Conservation (phyloP, 2,888 invertebrate genomes). For the Nyleta sp. region DNA sequence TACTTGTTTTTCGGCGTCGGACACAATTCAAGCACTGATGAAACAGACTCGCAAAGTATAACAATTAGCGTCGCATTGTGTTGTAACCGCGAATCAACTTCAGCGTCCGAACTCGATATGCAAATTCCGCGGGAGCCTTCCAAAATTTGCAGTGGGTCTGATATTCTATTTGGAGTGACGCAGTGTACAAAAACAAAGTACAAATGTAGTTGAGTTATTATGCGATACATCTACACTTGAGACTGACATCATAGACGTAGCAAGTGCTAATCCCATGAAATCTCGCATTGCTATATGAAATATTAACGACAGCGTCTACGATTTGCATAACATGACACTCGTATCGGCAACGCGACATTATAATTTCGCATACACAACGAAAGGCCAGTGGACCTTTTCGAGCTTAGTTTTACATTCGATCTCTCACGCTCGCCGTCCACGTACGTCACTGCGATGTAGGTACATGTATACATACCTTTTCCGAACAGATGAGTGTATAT, state of each 20-base stretch:
- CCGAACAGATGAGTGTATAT: constrained; percentile 66
- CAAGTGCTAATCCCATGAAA: constrained; percentile 65
- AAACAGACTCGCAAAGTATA: constrained; percentile 44
- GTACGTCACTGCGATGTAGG: constrained; percentile 59
- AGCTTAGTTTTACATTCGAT: constrained; percentile 68
- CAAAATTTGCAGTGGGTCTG: constrained; percentile 40
- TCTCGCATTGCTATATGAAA: constrained; percentile 64
- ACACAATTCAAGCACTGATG: constrained; percentile 36
- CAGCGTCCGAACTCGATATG: constrained; percentile 58
- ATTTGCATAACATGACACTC: constrained; percentile 68
- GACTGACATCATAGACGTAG: constrained; percentile 64
- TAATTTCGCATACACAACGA: constrained; percentile 65
- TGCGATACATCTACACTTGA: constrained; percentile 62
- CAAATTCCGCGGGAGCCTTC: constrained; percentile 39
- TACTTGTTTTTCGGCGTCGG: constrained; percentile 13
- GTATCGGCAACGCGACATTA: constrained; percentile 67
- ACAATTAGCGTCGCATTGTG: constrained; percentile 58
- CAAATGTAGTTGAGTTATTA: constrained; percentile 58
- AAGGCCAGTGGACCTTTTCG: constrained; percentile 66
- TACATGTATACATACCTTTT: constrained; percentile 65
- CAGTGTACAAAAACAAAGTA: constrained; percentile 51
- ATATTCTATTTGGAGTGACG: constrained; percentile 66
- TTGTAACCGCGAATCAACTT: constrained; percentile 48
- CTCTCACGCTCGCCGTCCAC: constrained; percentile 65
- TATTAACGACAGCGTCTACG: constrained; percentile 64